phyloP scores from a whole-genome alignment of 2,113 vertebrate species.

The Sturnus vulgaris region DNA sequence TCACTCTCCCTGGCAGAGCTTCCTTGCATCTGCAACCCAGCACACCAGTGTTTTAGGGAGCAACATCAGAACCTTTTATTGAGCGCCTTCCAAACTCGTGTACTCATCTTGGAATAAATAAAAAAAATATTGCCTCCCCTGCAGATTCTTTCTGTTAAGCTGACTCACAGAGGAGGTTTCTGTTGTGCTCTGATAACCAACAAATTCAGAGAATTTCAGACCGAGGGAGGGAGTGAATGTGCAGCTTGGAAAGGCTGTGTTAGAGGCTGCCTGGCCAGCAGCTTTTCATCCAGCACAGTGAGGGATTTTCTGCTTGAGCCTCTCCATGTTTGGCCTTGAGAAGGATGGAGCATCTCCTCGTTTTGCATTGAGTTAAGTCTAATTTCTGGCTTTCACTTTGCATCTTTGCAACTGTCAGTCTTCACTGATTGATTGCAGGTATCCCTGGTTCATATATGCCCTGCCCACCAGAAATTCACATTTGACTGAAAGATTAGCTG shows the following conservation, averaged over 20 bases:
- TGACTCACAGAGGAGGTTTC: background rate
- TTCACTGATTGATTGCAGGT: background rate
- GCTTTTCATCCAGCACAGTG: background rate
- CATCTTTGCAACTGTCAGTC: background rate
- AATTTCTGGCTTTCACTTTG: background rate
- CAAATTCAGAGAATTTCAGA: slow-evolving; percentile 1
- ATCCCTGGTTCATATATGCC: background rate
- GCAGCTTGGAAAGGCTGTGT: background rate
- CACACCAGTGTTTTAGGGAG: background rate
- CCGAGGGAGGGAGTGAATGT: background rate
- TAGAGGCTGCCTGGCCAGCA: background rate
- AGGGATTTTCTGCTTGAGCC: background rate
- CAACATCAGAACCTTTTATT: background rate
- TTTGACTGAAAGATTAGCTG: background rate
- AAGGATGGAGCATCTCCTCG: background rate
- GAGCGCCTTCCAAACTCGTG: accelerated
- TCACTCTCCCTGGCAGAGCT: background rate
- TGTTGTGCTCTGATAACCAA: background rate
- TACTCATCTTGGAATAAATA: background rate
- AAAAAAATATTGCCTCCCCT: background rate
- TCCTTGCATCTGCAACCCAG: background rate
- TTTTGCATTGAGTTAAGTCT: background rate
- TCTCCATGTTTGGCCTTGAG: background rate
- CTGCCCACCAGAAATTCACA: background rate
- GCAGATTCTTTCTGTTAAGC: slow-evolving; percentile 4